Evolutionary conservation across 2,888 invertebrate genomes (phyloP).

Genomic region (Netelia inedita): DNA sequence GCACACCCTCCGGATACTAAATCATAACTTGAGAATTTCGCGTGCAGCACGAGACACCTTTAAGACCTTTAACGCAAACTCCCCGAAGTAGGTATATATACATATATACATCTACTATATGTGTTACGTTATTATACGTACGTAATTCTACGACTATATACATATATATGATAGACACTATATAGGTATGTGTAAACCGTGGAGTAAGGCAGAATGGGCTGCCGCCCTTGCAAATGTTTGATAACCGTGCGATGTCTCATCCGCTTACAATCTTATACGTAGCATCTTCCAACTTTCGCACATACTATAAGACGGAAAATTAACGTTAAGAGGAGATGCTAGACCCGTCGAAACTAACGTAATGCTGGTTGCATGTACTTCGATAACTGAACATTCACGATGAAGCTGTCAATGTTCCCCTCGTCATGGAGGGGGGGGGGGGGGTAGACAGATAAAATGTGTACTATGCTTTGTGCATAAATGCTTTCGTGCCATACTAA

Average conservation of each 20-base stretch:
- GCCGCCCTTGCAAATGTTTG: conserved; percentile 79
- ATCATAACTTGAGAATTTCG: conserved; percentile 84
- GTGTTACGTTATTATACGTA: conserved; percentile 37
- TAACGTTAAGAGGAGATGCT: conserved; percentile 26
- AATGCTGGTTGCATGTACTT: not conserved
- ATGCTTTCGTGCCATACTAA: not conserved
- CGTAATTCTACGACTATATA: conserved; percentile 23
- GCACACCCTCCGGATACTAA: conserved; percentile 78
- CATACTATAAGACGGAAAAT: conserved; percentile 38
- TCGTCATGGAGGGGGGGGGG: too few relatives aligned
- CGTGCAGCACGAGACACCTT: conserved; percentile 79
- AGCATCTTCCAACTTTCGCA: conserved; percentile 33
- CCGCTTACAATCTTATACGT: conserved; percentile 25
- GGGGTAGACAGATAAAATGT: conserved; percentile 36
- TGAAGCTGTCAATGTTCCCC: conserved; percentile 7
- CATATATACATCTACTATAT: conserved; percentile 24
- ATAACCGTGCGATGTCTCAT: conserved; percentile 74
- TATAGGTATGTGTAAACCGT: conserved; percentile 1
- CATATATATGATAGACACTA: not conserved
- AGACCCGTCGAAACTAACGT: not conserved
- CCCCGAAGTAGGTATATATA: conserved; percentile 51
- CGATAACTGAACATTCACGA: conserved; percentile 45
- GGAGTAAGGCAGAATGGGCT: conserved; percentile 59
- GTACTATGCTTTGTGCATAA: not conserved
- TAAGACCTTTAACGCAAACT: conserved; percentile 80